Conservation (phyloP, 2,888 invertebrate genomes). For the Ophion slaviceki region DNA sequence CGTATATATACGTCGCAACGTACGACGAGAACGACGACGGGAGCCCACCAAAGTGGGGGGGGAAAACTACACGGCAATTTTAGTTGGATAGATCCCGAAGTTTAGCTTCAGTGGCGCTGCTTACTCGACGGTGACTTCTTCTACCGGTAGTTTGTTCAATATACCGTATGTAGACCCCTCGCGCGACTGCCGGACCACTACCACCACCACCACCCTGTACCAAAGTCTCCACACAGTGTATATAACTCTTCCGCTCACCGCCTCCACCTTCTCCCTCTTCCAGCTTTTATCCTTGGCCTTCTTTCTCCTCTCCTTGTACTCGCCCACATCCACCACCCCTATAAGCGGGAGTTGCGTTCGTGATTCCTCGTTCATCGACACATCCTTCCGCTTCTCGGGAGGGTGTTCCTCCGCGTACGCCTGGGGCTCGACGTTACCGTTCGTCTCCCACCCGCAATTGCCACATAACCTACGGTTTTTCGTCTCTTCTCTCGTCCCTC, state of each 20-base stretch:
- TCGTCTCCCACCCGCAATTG: slow-evolving; percentile 78
- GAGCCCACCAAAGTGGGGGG: slow-evolving; percentile 66
- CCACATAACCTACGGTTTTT: slow-evolving; percentile 69
- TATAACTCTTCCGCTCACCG: slow-evolving; percentile 33
- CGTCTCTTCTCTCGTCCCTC: too few species aligned
- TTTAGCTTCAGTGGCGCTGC: slow-evolving; percentile 82
- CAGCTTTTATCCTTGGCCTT: slow-evolving; percentile 48
- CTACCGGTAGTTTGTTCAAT: slow-evolving; percentile 82
- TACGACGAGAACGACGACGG: slow-evolving; percentile 56
- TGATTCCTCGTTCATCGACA: slow-evolving; percentile 73
- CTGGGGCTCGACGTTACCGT: background rate
- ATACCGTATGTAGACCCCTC: slow-evolving; percentile 68
- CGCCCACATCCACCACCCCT: slow-evolving; percentile 74
- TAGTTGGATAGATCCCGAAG: slow-evolving; percentile 83
- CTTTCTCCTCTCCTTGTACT: slow-evolving; percentile 81
- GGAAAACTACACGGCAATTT: slow-evolving; percentile 82
- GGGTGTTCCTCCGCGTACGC: background rate
- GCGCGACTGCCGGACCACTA: slow-evolving; percentile 62
- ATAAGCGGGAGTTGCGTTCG: slow-evolving; percentile 81
- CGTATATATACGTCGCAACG: slow-evolving; percentile 37
- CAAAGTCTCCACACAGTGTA: background rate
- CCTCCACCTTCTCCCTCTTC: slow-evolving; percentile 68
- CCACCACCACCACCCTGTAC: slow-evolving; percentile 51
- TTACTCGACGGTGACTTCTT: slow-evolving; percentile 82
- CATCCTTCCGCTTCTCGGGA: slow-evolving; percentile 67